Base-by-base conservation (phyloP, 2,888 invertebrate species). In the Linnaemya tessellans region DNA sequence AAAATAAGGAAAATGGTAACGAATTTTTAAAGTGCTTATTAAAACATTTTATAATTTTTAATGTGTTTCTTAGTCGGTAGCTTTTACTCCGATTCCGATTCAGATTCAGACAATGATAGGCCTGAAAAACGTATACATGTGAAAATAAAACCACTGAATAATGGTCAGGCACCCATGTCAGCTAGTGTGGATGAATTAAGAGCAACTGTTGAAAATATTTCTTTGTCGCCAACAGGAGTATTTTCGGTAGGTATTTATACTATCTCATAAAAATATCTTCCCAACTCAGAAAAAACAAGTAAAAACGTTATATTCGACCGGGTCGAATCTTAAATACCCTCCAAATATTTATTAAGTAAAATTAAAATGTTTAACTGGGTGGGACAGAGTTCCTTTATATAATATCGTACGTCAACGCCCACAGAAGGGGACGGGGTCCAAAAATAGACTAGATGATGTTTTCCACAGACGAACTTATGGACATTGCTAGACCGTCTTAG, bases 101-200 rank as follows among this genome's bases (percentile, higher is more conserved):
- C 95, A 62, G 96, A 98, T 91, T 97, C 98, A 77, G 97, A 97
- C 93, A 95, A 97, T 89, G 97, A 97, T 90, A 97, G 97, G 89
- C 94, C 96, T 73, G 97, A 97, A 89, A 95, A 96, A 88, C 98
- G 98, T 92, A 97, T 98, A 88, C 97, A 97, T 90, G 98, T 98
- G 3, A 97, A 98, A 94, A 98, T 98, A 84, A 98, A 98, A 93
- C 98, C 98, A 0, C 94, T 98, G 67, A 97, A 96, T 90, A 98
- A 97, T 93, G 98, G 97, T 67, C 94, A 95, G 78, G 96, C 96
- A 73, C 97, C 97, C 1, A 97, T 97, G 95, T 97, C 98, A 86
- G 98, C 98, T n/a, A 98, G 98, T 92, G 98, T 98, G 13, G 98
- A 98, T 93, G 98, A 98, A 92, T 94, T 98, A 22, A 94, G 97